phyloP scores from a whole-genome alignment of 1,140 invertebrate species.

The Pissodes strobi region DNA sequence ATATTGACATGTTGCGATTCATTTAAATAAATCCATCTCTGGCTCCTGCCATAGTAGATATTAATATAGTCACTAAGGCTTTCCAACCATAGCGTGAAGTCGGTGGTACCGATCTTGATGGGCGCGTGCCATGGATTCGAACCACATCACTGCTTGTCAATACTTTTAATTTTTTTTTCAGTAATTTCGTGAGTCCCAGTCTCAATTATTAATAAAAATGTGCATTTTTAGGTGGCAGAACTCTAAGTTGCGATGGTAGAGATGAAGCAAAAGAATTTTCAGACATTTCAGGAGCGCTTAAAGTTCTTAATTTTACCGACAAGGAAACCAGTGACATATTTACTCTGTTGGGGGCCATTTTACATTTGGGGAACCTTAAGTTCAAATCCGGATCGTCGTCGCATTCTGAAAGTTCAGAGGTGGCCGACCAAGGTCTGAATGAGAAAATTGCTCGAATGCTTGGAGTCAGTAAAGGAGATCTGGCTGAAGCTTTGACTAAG shows the following conservation, averaged over 20 bases:
- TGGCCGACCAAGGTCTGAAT: slow-evolving; percentile 68
- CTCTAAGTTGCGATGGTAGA: slow-evolving; percentile 74
- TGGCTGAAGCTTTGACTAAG: slow-evolving; percentile 81
- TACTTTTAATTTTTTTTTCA: too few species aligned
- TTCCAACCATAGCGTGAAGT: too few species aligned
- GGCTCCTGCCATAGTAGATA: too few species aligned
- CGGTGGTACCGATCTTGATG: too few species aligned
- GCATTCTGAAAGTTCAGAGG: slow-evolving; percentile 82
- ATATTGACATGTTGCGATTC: too few species aligned
- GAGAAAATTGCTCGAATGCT: slow-evolving; percentile 71
- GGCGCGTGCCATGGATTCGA: too few species aligned
- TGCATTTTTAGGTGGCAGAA: slow-evolving; percentile 43
- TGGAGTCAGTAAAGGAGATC: slow-evolving; percentile 67
- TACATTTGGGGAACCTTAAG: slow-evolving; percentile 89
- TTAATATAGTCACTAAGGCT: too few species aligned
- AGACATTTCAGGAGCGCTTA: slow-evolving; percentile 87
- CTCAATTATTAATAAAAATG: too few species aligned
- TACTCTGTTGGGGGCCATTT: slow-evolving; percentile 78
- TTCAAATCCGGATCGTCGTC: slow-evolving; percentile 76
- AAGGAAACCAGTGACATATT: slow-evolving; percentile 82
- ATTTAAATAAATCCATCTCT: too few species aligned
- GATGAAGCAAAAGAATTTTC: slow-evolving; percentile 85
- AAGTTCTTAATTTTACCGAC: slow-evolving; percentile 87
- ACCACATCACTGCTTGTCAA: too few species aligned
- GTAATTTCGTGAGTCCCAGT: too few species aligned